Evolutionary conservation across 2,113 vertebrate species (phyloP), one percentile per base, ranked within the genome.

Genomic region (Tautogolabrus adspersus): DNA sequence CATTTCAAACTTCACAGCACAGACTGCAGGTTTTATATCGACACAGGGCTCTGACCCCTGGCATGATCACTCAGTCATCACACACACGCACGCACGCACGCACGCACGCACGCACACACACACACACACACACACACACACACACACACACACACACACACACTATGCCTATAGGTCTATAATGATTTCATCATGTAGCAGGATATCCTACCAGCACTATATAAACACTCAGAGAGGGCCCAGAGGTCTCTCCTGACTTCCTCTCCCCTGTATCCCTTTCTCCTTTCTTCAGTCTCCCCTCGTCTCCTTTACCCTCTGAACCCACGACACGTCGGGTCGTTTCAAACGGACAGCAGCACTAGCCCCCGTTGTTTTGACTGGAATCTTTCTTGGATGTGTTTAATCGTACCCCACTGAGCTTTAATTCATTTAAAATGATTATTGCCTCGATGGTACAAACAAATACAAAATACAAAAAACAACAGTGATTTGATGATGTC

Each of bases 161-260:
- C 30, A 6, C 30, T 34, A 34, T 6, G 30, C 54, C 7, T 51
- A 56, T 23, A 67, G 18, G 56, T 84, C 70, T 71, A 66, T 87
- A 82, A 84, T 84, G 80, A 79, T 77, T 83, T 85, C 79, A 85
- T 85, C 72, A 77, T 91, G 88, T 87, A 69, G 82, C 87, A 91
- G 90, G 90, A 91, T 83, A 86, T 91, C 87, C 90, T 84, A 86
- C 67, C 74, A 82, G 44, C 47, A 58, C 85, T 82, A 81, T 66
- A 84, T 79, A 90, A 91, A 85, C 90, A 89, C 80, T 66, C 64
- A 21, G 18, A 71, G 42, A 79, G 67, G 65, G 77, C 72, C 65
- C 57, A 15, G 19, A 58, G 87, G 70, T 87, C 69, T 85, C 77
- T 34, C 62, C 44, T 84, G 82, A 85, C 69, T 75, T 72, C 66